These are phyloP conservation scores for Gymnobelideus leadbeateri DNA, from an alignment of 2,113 vertebrate species.

Conservation along the genomic window DNA sequence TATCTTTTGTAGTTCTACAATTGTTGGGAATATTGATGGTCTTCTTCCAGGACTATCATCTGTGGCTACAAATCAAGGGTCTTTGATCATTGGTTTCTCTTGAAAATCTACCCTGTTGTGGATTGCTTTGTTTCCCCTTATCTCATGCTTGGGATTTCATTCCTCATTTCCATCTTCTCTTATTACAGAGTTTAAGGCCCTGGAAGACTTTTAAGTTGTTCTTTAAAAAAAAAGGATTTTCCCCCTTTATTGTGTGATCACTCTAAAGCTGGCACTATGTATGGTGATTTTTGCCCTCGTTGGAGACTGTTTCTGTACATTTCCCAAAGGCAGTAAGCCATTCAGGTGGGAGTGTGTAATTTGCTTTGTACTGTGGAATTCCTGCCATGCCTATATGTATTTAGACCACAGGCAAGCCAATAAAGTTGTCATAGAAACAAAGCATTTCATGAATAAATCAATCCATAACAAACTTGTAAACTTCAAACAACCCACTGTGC, in stretches of 20 bases:
- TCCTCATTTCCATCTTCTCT: conserved; percentile 79
- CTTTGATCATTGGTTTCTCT: conserved; percentile 85
- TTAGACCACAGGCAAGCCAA: conserved; percentile 89
- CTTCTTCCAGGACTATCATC: conserved; percentile 83
- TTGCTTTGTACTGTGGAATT: conserved; percentile 87
- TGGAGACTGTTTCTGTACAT: conserved; percentile 82
- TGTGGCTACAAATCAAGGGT: conserved; percentile 74
- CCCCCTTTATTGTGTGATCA: conserved; percentile 79
- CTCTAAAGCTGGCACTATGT: conserved; percentile 74
- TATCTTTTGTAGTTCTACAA: conserved; percentile 83
- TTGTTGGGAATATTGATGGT: conserved; percentile 87
- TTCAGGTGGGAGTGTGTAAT: conserved; percentile 86
- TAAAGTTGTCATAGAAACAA: conserved; percentile 92
- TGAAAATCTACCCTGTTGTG: conserved; percentile 73
- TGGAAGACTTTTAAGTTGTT: conserved; percentile 81
- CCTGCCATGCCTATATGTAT: conserved; percentile 89
- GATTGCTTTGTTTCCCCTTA: conserved; percentile 76
- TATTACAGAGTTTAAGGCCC: conserved; percentile 69
- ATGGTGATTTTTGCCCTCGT: conserved; percentile 81
- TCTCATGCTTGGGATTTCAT: conserved; percentile 75
- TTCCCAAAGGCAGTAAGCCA: conserved; percentile 85
- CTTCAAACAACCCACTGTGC: conserved; percentile 83
- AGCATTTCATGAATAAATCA: conserved; percentile 90
- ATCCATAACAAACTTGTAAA: conserved; percentile 88
- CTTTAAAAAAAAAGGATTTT: conserved; percentile 39